Evolutionary conservation across 1,140 invertebrate species (phyloP), one percentile per base, ranked within the genome.

Genomic region (Lordiphosa collinella): DNA sequence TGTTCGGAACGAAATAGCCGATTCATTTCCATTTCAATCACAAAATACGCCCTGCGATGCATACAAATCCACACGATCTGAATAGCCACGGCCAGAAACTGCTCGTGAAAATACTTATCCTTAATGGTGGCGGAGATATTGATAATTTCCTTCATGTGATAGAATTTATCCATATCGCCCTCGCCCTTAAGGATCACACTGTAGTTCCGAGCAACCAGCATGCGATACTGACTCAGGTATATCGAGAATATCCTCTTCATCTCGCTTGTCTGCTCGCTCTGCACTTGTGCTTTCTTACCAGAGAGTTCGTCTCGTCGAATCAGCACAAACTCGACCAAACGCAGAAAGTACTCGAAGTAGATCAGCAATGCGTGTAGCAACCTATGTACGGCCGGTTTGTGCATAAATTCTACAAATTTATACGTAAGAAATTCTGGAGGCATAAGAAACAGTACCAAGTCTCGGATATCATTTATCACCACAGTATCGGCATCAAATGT

Each of bases 291-390:
- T 43, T 57, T 60, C 1, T 80, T 56, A 4, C 68, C 71, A 1
- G 47, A n/a, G n/a, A 87, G 54, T 35, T 88, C 87, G 13, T 88
- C 84, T 0, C 84, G 59, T 1, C 87, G 75, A 9, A 88, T 72
- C 5, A 88, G 49, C 4, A 88, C 63, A 25, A 86, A 86, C 34
- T 88, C 86, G 2, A 88, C 79, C 44, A 87, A 35, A 2, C 80
- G 74, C 4, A 88, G 32, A 31, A 75, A 88, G 48, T 88, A 79
- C 43, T 88, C 87, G 8, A 88, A 88, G 60, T 88, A 88, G 4
- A 88, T 88, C 40, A 87, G 59, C 4, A 88, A 53, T 0, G 86
- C 64, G 25, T 87, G 79, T 0, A 88, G 31, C 6, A 88, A 52
- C n/a, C 62, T 43, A 16, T 86, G 64, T 0, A 88, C 71, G 0